These are phyloP conservation scores for Melanargia galathea DNA, from an alignment of 2,888 invertebrate species.

Conservation along the genomic window DNA sequence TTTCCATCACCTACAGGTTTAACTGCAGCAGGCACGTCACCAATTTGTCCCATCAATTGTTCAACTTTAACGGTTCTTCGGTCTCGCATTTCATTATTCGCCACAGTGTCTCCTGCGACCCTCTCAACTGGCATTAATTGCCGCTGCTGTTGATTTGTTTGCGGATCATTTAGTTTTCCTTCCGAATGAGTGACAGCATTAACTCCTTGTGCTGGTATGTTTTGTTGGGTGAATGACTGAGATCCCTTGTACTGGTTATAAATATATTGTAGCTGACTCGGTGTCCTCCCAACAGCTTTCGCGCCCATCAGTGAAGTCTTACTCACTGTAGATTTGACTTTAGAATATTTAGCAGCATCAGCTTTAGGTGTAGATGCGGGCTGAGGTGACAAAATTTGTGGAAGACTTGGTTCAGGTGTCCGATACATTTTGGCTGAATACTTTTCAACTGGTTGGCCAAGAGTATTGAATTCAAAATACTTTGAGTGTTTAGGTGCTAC, in stretches of 20 bases:
- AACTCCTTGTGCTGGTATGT: slow-evolving; percentile 45
- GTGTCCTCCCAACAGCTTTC: slow-evolving; percentile 51
- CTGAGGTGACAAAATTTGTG: slow-evolving; percentile 67
- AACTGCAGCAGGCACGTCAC: slow-evolving; percentile 53
- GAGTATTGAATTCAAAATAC: slow-evolving; percentile 60
- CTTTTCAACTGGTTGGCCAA: slow-evolving; percentile 68
- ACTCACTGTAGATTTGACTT: slow-evolving; percentile 66
- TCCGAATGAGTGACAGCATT: slow-evolving; percentile 57
- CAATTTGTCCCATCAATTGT: slow-evolving; percentile 49
- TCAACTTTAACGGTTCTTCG: slow-evolving; percentile 44
- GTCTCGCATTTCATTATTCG: slow-evolving; percentile 49
- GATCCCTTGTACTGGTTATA: slow-evolving; percentile 73
- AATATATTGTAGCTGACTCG: slow-evolving; percentile 69
- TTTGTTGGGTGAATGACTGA: slow-evolving; percentile 67
- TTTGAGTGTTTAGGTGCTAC: slow-evolving; percentile 37
- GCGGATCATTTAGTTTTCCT: slow-evolving; percentile 53
- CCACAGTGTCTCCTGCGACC: slow-evolving; percentile 61
- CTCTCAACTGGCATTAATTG: slow-evolving; percentile 59
- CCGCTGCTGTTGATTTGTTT: slow-evolving; percentile 38
- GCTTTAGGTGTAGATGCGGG: slow-evolving; percentile 42
- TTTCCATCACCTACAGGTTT: slow-evolving; percentile 44
- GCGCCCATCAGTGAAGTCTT: slow-evolving; percentile 65
- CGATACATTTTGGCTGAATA: slow-evolving; percentile 57
- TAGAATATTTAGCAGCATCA: slow-evolving; percentile 49
- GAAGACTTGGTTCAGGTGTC: slow-evolving; percentile 49